A percentile compares a stretch with the other conserved stretches of the same genome.
These are phyloP conservation scores for Frankliniella intonsa DNA, from an alignment of 2,888 invertebrate genomes.

Conservation along the genomic window DNA sequence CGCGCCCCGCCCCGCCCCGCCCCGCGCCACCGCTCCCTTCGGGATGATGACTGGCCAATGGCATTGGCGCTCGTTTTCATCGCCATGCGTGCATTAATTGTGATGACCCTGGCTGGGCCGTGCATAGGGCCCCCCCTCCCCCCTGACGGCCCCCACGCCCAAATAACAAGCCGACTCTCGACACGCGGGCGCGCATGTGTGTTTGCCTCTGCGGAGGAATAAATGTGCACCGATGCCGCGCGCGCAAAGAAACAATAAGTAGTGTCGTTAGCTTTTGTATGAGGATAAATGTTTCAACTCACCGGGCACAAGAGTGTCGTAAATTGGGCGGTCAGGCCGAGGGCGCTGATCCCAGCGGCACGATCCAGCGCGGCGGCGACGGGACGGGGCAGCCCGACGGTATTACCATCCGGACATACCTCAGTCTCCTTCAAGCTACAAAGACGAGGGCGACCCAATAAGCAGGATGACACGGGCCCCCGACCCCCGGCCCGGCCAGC, in stretches of 20 bases:
- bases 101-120: background rate
- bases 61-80: background rate
- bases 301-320: background rate
- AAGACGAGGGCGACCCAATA: too few relatives aligned
- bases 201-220: background rate
- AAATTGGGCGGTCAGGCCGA: background rate
- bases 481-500: too few relatives aligned
- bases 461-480: too few relatives aligned
- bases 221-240: background rate
- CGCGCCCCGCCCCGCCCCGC: background rate
- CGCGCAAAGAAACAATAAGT: background rate
- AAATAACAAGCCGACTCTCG: background rate
- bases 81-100: conserved; percentile 22
- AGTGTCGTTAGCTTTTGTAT: background rate
- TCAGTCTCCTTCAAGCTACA: too few relatives aligned
- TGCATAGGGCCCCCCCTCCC: background rate
- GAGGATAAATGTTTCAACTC: background rate
- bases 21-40: background rate
- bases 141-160: background rate
- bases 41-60: background rate
- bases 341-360: background rate
- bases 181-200: background rate
- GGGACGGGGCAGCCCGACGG: background rate
- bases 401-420: too few relatives aligned
- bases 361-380: background rate